Conservation (phyloP, 2,888 invertebrate species). For the Dorcus parallelipipedus region DNA sequence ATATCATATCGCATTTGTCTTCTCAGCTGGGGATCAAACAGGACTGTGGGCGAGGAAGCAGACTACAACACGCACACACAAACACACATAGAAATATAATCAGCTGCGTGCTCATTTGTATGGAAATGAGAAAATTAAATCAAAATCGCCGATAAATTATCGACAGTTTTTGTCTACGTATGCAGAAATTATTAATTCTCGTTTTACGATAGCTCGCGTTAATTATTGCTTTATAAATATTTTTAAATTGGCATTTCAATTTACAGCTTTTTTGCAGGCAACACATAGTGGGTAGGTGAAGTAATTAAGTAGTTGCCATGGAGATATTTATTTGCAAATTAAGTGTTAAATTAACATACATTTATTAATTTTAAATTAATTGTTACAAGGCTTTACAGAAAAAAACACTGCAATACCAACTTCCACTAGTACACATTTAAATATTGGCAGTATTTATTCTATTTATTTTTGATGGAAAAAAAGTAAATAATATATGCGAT, state of each 20-base stretch:
- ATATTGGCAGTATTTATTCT: too few species aligned
- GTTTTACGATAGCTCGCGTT: slow-evolving; percentile 9
- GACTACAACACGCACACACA: slow-evolving; percentile 23
- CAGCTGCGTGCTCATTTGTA: slow-evolving; percentile 18
- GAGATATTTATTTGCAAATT: too few species aligned
- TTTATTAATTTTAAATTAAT: too few species aligned
- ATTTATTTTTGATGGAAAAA: too few species aligned
- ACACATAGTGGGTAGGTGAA: too few species aligned
- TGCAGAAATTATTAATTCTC: slow-evolving; percentile 20
- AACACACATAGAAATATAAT: slow-evolving; percentile 20
- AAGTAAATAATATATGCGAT: too few species aligned
- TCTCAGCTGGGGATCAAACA: slow-evolving; percentile 32
- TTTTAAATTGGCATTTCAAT: slow-evolving; percentile 24
- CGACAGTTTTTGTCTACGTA: background rate
- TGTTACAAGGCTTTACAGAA: too few species aligned
- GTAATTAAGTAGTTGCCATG: too few species aligned
- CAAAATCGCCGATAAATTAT: slow-evolving; percentile 4
- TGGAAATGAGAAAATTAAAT: slow-evolving; percentile 23
- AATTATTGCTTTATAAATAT: slow-evolving; percentile 23
- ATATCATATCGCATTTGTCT: slow-evolving; percentile 34
- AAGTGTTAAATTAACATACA: too few species aligned
- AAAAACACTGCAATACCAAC: too few species aligned
- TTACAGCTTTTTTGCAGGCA: slow-evolving; percentile 12
- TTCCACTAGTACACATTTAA: too few species aligned
- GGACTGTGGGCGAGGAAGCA: slow-evolving; percentile 28